Evolutionary conservation across 1,140 invertebrate species (phyloP), one percentile per base, ranked within the genome.

Genomic region (Leucophenga varia): DNA sequence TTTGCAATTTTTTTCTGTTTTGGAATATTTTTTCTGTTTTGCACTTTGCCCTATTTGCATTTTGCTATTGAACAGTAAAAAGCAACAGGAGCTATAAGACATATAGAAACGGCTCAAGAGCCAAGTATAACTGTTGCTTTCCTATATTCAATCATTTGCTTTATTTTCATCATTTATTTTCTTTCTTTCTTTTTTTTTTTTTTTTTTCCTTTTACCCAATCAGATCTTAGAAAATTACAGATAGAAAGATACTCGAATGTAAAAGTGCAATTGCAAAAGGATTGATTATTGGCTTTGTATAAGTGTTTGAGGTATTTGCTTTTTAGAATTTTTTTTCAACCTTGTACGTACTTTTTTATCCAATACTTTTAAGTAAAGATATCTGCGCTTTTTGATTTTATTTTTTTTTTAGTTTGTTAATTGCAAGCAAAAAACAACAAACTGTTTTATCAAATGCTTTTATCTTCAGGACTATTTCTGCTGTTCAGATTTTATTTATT

Each of bases 151-250:
- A 57, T 65, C 63, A 65, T 67, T 55, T 64, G 65, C 55, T 64
- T 51, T 55, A 67, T 68, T 64, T 65, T 65, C 67, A 64, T 63
- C 63, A 59, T 65, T 67, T 65, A 53, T 63, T 54, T 65, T 51
- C 48, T 59, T 45, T 63, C 57, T 48, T 49, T n/a, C n/a, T n/a
- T n/a, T n/a, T n/a, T n/a, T n/a, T 46, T 49, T 39, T 28, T n/a
- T n/a, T n/a, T n/a, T n/a, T n/a, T n/a, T n/a, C n/a, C n/a, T n/a
- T n/a, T n/a, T n/a, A n/a, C n/a, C n/a, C n/a, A n/a, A n/a, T n/a
- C n/a, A n/a, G n/a, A n/a, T n/a, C n/a, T n/a, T n/a, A n/a, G n/a
- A n/a, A n/a, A n/a, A n/a, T n/a, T n/a, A n/a, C n/a, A n/a, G n/a
- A n/a, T n/a, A n/a, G n/a, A n/a, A n/a, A n/a, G n/a, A n/a, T n/a